These are phyloP conservation scores for Semicossyphus pulcher DNA, from an alignment of 2,113 vertebrate genomes.

Conservation along the genomic window DNA sequence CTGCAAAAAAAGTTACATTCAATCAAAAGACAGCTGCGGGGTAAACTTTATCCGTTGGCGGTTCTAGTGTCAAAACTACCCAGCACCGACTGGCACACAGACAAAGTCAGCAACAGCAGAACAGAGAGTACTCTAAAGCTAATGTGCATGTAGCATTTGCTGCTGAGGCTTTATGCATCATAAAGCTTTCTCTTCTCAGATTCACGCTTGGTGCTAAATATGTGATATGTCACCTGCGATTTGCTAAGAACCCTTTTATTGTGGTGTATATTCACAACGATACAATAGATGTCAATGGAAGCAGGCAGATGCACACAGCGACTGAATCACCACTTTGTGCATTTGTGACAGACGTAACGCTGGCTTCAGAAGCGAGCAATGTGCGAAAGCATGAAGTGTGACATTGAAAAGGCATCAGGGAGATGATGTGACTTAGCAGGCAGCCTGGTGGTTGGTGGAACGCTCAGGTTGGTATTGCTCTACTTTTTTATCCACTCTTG, in stretches of 20 bases:
- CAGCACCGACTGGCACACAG: background rate
- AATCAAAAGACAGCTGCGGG: too few relatives aligned
- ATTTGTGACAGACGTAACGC: background rate
- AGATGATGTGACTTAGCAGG: slow-evolving; percentile 58
- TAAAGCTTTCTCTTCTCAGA: background rate
- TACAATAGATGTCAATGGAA: background rate
- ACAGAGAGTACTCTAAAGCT: background rate
- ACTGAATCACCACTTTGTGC: background rate
- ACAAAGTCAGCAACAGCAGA: background rate
- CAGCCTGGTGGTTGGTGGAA: slow-evolving; percentile 24
- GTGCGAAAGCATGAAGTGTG: slow-evolving; percentile 65
- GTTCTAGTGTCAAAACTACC: too few relatives aligned
- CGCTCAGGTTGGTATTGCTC: slow-evolving; percentile 35
- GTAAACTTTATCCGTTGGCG: too few relatives aligned
- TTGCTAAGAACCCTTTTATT: background rate
- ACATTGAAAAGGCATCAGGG: slow-evolving; percentile 64
- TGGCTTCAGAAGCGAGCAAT: slow-evolving; percentile 11
- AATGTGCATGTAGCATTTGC: background rate
- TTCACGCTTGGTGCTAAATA: background rate
- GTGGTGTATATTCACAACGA: background rate
- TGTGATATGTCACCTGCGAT: background rate
- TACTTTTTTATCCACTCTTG: slow-evolving; percentile 35
- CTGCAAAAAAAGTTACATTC: too few relatives aligned
- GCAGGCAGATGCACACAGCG: background rate
- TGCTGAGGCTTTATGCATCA: background rate